Base-by-base conservation (phyloP, 2,888 invertebrate genomes). In the Ichneumoninae sp. region DNA sequence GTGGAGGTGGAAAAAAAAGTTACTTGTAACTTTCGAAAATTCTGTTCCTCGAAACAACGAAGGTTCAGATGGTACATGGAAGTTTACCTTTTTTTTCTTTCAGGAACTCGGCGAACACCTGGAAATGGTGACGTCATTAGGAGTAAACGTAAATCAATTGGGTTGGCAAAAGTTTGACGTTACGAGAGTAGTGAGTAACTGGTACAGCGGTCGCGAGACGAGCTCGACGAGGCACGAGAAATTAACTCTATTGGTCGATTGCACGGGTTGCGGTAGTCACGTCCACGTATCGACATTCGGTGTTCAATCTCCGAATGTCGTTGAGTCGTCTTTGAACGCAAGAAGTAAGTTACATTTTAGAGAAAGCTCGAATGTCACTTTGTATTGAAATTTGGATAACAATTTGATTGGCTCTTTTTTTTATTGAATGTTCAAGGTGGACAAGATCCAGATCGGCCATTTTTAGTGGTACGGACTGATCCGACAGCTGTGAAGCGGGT, bases 151-250 rank as follows among this genome's bases (percentile, higher is more conserved):
- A 79, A 95, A 95, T 70, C 95, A 95, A 86, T 95, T 96, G 87
- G 98, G 97, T 70, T 98, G 98, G 98, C 97, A 97, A 93, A 97
- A 97, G 90, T 95, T 98, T 89, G 97, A 98, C 94, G 95, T 98
- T 89, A 97, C 97, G 86, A 94, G 95, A 83, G 96, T 96, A 70
- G 97, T 97, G 82, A 96, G 96, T 88, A 95, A 95, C 88, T 98
- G 98, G 98, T 96, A 96, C 92, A 92, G 93, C 84, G 87, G 88
- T 78, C 90, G 87, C 82, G 85, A 89, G 60, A 87, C 87, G 62
- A 86, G 75, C 13, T 44, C 80, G 26, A 79, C 83, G 69, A 83
- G 75, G 93, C 94, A 90, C 93, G 94, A 96, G 87, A 96, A 96
- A 89, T 95, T 98, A 89, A 96, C 97, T 77, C 94, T 98, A 80